Evolutionary conservation across 2,888 invertebrate species (phyloP).

Genomic region (Drosophila merina): DNA sequence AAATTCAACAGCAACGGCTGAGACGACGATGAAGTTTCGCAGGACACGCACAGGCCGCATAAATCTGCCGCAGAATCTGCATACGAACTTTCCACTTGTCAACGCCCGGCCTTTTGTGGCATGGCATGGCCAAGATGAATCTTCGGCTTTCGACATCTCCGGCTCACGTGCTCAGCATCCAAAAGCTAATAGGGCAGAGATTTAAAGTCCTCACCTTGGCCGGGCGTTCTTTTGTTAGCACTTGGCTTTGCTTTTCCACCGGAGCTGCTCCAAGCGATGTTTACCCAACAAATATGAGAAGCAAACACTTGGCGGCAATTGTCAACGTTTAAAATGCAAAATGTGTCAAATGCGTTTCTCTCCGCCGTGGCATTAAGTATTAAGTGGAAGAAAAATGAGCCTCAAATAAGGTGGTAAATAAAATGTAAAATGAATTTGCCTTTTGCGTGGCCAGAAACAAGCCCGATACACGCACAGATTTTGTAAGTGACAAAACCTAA

Average conservation of each 20-base stretch:
- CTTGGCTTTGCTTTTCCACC: slow-evolving; percentile 21
- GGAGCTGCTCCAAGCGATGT: slow-evolving; percentile 18
- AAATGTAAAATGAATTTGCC: slow-evolving; percentile 72
- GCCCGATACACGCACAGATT: slow-evolving; percentile 64
- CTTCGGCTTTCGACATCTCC: slow-evolving; percentile 37
- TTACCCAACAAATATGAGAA: slow-evolving; percentile 64
- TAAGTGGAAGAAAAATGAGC: slow-evolving; percentile 75
- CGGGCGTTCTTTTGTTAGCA: slow-evolving; percentile 45
- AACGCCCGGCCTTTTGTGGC: slow-evolving; percentile 53
- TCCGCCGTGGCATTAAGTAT: slow-evolving; percentile 49
- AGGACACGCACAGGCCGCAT: slow-evolving; percentile 63
- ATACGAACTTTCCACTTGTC: slow-evolving; percentile 46
- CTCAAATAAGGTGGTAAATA: slow-evolving; percentile 59
- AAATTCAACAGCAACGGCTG: slow-evolving; percentile 58
- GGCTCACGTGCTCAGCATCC: slow-evolving; percentile 75
- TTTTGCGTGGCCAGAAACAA: slow-evolving; percentile 75
- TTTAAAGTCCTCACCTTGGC: slow-evolving; percentile 43
- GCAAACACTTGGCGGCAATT: slow-evolving; percentile 74
- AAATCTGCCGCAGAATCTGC: slow-evolving; percentile 51
- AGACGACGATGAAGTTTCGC: slow-evolving; percentile 28
- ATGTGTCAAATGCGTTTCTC: slow-evolving; percentile 77
- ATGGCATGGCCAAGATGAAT: slow-evolving; percentile 55
- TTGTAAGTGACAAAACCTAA: slow-evolving; percentile 75
- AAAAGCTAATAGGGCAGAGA: slow-evolving; percentile 42
- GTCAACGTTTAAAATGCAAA: slow-evolving; percentile 78